Percentiles rank a stretch among this genome's conserved stretches.
Evolutionary conservation across 2,888 invertebrate genomes (phyloP).

Genomic region (Petrolisthes manimaculis): DNA sequence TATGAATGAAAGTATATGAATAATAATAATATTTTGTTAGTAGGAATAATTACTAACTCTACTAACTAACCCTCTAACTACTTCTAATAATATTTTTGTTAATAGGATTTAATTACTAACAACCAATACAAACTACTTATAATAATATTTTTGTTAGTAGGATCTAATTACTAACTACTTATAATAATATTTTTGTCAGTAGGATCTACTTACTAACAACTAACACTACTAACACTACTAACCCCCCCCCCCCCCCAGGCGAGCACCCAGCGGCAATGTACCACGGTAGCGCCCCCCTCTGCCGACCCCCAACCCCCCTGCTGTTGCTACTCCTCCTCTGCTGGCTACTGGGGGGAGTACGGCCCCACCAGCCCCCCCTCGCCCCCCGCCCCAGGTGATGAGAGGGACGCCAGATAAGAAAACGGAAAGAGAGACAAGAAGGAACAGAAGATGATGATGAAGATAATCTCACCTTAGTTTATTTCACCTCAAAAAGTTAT

Average conservation of each 20-base stretch:
- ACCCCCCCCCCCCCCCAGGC: not conserved
- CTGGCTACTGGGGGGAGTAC: not conserved
- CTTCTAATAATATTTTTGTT: too few species aligned
- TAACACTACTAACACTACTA: not conserved
- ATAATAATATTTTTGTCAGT: too few species aligned
- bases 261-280: constrained; percentile 6
- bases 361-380: not conserved
- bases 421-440: too few species aligned
- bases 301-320: not conserved
- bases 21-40: too few species aligned
- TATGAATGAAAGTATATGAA: too few species aligned
- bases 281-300: not conserved
- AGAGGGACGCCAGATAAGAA: not conserved
- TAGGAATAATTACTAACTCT: too few species aligned
- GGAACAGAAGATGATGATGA: too few species aligned
- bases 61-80: too few species aligned
- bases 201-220: not conserved
- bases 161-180: not conserved
- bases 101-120: too few species aligned
- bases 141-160: too few species aligned
- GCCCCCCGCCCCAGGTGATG: constrained; percentile 1
- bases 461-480: too few species aligned
- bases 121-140: not conserved
- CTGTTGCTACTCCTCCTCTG: not conserved
- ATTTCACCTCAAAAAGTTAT: too few species aligned